Evolutionary conservation across 2,113 vertebrate species (phyloP), one percentile per base, ranked within the genome.

Genomic region (Oryzias melastigma): DNA sequence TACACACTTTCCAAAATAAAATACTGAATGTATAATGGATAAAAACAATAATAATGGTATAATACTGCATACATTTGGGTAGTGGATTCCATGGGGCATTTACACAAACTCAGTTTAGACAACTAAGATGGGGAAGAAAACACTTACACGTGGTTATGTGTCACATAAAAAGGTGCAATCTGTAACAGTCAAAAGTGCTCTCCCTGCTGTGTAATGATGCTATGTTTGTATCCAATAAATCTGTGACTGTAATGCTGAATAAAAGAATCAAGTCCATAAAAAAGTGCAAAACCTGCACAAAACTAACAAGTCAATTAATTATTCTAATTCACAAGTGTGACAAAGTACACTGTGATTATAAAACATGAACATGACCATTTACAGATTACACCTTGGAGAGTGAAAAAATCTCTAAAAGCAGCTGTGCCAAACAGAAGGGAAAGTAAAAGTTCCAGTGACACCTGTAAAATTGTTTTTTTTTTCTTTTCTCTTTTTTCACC

Each of bases 131-230:
- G 73, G 43, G 52, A 70, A 80, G 83, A 84, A 52, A 81, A 82
- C 65, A 76, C 24, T 69, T 58, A 76, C 69, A 77, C 63, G 76
- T 72, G 75, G 73, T 50, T 66, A 63, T 42, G 73, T 79, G 77
- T 84, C 64, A 84, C 66, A 72, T 62, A 81, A 77, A 84, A 84
- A 87, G 85, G 81, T 87, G 85, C 82, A 87, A 90, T 87, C 83
- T 88, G 84, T 88, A 90, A 88, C 81, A 85, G 88, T 88, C 86
- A 80, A 76, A 88, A 85, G 85, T 89, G 78, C 70, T 85, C 44
- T 84, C 75, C 84, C 85, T 85, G 83, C 80, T 83, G 66, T 70
- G 77, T 81, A 61, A 75, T 75, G 77, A 65, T 82, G 49, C 44
- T 18, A 52, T 51, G 52, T 70, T 71, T 70, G 35, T 65, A 59